These are phyloP conservation scores for Choristoneura rosaceana DNA, from an alignment of 2,888 invertebrate genomes.

Conservation along the genomic window DNA sequence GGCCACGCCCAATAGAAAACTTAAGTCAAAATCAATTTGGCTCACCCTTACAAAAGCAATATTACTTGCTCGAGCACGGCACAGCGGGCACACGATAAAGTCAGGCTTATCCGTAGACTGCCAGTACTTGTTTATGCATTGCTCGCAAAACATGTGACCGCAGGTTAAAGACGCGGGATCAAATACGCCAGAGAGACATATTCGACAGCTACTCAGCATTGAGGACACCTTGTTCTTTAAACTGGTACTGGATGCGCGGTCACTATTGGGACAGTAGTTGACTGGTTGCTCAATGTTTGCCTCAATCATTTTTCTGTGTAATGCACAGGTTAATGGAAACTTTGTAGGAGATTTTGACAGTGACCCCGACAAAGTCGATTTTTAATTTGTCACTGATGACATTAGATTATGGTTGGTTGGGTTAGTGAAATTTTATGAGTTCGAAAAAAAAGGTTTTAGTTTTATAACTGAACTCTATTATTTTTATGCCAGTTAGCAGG, in stretches of 20 bases:
- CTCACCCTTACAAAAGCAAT: constrained; percentile 65
- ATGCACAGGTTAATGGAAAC: background rate
- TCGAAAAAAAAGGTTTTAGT: constrained; percentile 8
- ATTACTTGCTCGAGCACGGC: constrained; percentile 58
- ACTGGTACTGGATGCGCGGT: constrained; percentile 43
- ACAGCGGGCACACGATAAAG: constrained; percentile 67
- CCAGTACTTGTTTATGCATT: constrained; percentile 64
- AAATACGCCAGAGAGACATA: constrained; percentile 64
- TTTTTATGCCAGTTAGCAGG: too few relatives aligned
- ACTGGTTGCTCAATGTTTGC: constrained; percentile 7
- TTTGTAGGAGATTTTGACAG: constrained; percentile 3
- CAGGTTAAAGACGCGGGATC: constrained; percentile 63
- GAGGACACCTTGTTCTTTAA: constrained; percentile 49
- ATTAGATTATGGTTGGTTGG: background rate
- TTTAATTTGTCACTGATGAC: constrained; percentile 2
- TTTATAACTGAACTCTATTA: background rate
- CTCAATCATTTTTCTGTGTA: constrained; percentile 19
- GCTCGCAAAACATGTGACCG: constrained; percentile 70
- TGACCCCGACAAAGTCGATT: background rate
- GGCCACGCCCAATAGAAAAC: too few relatives aligned
- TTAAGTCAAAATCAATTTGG: background rate
- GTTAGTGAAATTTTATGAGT: background rate
- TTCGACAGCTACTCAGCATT: constrained; percentile 60
- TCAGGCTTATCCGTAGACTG: constrained; percentile 57
- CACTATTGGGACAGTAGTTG: background rate